These are phyloP conservation scores for Phocoena sinus DNA, from an alignment of 2,113 vertebrate species.

Conservation along the genomic window DNA sequence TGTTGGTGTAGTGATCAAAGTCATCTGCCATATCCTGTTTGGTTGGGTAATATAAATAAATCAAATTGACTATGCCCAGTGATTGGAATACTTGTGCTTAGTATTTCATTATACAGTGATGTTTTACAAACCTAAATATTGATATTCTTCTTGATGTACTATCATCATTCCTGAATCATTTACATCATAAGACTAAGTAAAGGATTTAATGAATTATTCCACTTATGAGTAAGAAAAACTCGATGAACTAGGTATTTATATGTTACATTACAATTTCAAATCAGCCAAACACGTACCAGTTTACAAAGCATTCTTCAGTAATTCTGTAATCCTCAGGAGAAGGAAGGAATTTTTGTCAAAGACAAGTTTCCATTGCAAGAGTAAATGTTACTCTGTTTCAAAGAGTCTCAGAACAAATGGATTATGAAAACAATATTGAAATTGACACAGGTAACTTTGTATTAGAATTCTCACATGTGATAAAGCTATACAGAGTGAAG, in stretches of 20 bases:
- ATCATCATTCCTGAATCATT: neutral
- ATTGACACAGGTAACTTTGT: neutral
- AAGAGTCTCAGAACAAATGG: neutral
- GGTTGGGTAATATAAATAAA: neutral
- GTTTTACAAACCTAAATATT: neutral
- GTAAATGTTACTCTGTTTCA: neutral
- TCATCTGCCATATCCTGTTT: conserved; percentile 67
- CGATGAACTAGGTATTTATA: neutral
- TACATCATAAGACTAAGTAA: neutral
- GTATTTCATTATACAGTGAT: neutral
- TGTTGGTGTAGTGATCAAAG: conserved; percentile 60
- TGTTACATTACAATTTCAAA: neutral
- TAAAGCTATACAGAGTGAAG: neutral
- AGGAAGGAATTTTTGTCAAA: neutral
- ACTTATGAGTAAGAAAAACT: neutral
- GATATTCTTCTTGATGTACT: neutral
- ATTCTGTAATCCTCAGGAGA: neutral
- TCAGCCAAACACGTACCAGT: neutral
- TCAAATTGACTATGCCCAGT: neutral
- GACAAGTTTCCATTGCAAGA: neutral
- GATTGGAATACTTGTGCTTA: neutral
- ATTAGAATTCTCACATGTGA: neutral
- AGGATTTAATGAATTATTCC: neutral
- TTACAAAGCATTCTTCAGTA: neutral
- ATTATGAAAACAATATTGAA: neutral